A percentile compares a stretch with the other conserved stretches of the same genome.
Evolutionary conservation across 1,140 invertebrate genomes (phyloP).

Genomic region (Orius insidiosus): DNA sequence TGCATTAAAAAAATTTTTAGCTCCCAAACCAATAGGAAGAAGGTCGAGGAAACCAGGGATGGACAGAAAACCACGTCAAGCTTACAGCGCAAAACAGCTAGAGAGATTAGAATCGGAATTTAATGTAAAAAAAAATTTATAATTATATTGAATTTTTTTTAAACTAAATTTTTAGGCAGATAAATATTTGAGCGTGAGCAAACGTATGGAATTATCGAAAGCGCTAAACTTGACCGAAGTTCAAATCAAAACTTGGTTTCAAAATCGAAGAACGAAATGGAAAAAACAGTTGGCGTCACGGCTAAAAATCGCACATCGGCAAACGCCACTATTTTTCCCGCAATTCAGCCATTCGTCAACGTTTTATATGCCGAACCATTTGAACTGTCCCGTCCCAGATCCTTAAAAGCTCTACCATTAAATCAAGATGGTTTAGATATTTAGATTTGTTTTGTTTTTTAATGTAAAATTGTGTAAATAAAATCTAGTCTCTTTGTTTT

Average conservation of each 20-base stretch:
- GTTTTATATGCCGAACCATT: no score
- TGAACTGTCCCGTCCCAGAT: not conserved
- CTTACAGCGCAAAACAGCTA: slow-evolving; percentile 84
- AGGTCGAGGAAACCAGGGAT: slow-evolving; percentile 65
- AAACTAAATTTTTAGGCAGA: slow-evolving; percentile 49
- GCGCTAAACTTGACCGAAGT: slow-evolving; percentile 78
- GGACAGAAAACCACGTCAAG: slow-evolving; percentile 84
- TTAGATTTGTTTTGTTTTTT: not conserved
- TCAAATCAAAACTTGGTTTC: slow-evolving; percentile 96
- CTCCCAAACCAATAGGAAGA: slow-evolving; percentile 56
- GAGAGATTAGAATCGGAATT: slow-evolving; percentile 83
- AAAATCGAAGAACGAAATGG: slow-evolving; percentile 89
- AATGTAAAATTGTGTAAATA: no score
- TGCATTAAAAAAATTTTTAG: slow-evolving; percentile 27
- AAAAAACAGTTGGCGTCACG: slow-evolving; percentile 85
- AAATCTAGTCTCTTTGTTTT: no score
- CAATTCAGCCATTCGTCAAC: not conserved
- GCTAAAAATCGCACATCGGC: slow-evolving; percentile 71
- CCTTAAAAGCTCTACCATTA: not conserved
- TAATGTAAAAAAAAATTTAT: slow-evolving; percentile 39
- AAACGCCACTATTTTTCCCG: slow-evolving; percentile 26
- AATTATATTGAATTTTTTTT: not conserved
- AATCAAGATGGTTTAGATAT: no score
- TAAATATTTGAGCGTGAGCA: slow-evolving; percentile 88
- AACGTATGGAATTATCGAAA: slow-evolving; percentile 82